phyloP scores from a whole-genome alignment of 35 echinoderm and acorn worm species.

The Patiria miniata region DNA sequence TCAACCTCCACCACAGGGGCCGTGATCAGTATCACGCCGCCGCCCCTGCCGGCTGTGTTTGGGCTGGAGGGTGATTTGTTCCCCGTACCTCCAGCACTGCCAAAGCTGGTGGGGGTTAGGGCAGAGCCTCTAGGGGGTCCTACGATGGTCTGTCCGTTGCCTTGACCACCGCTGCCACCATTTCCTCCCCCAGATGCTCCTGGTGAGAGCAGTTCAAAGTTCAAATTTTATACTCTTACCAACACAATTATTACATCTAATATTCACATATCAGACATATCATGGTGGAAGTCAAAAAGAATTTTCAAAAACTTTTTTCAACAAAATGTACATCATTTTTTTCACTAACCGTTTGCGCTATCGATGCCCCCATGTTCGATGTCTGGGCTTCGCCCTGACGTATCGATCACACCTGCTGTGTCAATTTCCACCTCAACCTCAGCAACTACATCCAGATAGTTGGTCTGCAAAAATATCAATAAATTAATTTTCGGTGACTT shows the following conservation, averaged over 20 bases:
- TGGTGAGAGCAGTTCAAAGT: conserved; percentile 3
- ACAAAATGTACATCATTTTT: too few relatives aligned
- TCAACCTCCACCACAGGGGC: conserved; percentile 64
- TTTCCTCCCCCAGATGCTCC: conserved; percentile 84
- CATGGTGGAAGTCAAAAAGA: too few relatives aligned
- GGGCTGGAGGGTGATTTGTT: conserved; percentile 27
- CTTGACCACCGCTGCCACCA: conserved; percentile 83
- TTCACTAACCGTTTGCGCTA: conserved; percentile 24
- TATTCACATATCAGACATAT: too few relatives aligned
- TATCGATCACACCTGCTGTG: conserved; percentile 79
- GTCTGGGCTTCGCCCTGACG: conserved; percentile 63
- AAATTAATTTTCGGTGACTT: background rate
- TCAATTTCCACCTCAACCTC: conserved; percentile 60
- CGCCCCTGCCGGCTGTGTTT: conserved; percentile 40
- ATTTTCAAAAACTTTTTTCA: too few relatives aligned
- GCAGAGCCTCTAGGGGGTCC: conserved; percentile 55
- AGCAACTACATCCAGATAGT: conserved; percentile 76
- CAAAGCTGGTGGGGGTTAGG: conserved; percentile 65
- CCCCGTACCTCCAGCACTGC: conserved; percentile 65
- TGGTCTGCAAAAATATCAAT: conserved; percentile 43
- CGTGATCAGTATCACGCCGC: conserved; percentile 61
- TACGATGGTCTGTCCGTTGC: conserved; percentile 46
- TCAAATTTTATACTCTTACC: too few relatives aligned
- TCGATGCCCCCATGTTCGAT: conserved; percentile 16
- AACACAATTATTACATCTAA: too few relatives aligned